phyloP scores from a whole-genome alignment of 1,140 invertebrate genomes.

The Calliopsis andreniformis region DNA sequence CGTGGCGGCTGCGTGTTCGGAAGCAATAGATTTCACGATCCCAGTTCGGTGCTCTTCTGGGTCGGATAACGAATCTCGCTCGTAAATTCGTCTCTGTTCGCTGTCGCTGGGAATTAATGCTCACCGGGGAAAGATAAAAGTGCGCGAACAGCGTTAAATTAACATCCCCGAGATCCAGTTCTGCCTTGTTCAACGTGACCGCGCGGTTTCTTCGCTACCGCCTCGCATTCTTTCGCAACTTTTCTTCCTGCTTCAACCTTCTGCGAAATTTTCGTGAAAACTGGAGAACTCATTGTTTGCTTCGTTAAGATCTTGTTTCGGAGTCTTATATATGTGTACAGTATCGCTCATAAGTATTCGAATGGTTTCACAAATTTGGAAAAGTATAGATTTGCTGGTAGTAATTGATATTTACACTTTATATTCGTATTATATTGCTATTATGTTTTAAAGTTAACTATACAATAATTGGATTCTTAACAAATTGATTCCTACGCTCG shows the following conservation, averaged over 20 bases:
- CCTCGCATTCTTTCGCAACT: slow-evolving; percentile 8
- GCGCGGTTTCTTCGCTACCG: not conserved
- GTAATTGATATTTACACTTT: too few species aligned
- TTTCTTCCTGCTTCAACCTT: slow-evolving; percentile 1
- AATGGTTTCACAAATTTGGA: too few species aligned
- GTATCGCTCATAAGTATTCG: too few species aligned
- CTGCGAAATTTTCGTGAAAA: not conserved
- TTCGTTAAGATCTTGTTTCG: not conserved
- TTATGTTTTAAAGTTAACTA: too few species aligned
- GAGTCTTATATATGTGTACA: not conserved
- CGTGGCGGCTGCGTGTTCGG: slow-evolving; percentile 59
- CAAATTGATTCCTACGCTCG: too few species aligned
- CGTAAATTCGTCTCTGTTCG: slow-evolving; percentile 44
- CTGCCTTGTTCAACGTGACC: not conserved
- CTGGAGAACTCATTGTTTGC: not conserved
- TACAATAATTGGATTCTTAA: too few species aligned
- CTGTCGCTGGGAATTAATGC: slow-evolving; percentile 32
- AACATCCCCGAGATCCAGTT: slow-evolving; percentile 36
- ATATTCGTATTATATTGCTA: too few species aligned
- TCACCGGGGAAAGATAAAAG: slow-evolving; percentile 35
- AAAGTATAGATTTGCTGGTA: too few species aligned
- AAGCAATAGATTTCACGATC: slow-evolving; percentile 66
- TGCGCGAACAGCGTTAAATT: slow-evolving; percentile 45
- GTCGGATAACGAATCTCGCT: slow-evolving; percentile 41
- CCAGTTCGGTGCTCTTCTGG: slow-evolving; percentile 33